Percentiles rank a stretch among this genome's conserved stretches.
Conservation (phyloP, 2,113 vertebrate genomes). For the Greenwoodochromis staneri region DNA sequence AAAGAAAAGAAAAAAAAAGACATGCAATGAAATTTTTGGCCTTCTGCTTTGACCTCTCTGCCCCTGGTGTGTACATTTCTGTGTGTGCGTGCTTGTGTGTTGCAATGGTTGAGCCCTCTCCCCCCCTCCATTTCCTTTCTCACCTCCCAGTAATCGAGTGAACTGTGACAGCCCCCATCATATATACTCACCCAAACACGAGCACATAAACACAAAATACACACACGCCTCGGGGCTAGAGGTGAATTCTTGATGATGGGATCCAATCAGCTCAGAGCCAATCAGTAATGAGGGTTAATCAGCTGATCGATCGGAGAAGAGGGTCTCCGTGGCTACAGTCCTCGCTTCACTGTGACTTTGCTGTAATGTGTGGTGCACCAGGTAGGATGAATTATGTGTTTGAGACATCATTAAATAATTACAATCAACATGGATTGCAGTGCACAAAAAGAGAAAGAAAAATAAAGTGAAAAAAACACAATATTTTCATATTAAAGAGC, state of each 20-base stretch:
- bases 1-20: neutral
- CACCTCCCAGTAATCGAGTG: slow-evolving; percentile 67
- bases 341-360: slow-evolving; percentile 69
- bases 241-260: slow-evolving; percentile 79
- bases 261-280: slow-evolving; percentile 82
- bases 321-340: slow-evolving; percentile 9
- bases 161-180: slow-evolving; percentile 54
- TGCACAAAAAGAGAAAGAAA: neutral
- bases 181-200: slow-evolving; percentile 15
- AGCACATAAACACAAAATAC: neutral
- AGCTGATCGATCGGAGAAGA: slow-evolving; percentile 79
- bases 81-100: neutral
- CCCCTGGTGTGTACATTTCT: slow-evolving; percentile 30
- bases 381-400: neutral
- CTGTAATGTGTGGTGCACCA: neutral
- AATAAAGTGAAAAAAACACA: neutral
- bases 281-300: slow-evolving; percentile 89
- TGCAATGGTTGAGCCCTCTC: slow-evolving; percentile 23
- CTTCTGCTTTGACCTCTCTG: slow-evolving; percentile 34
- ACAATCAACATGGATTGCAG: neutral
- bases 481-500: neutral
- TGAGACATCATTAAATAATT: neutral
- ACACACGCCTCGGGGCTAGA: slow-evolving; percentile 66
- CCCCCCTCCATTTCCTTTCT: slow-evolving; percentile 22
- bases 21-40: slow-evolving; percentile 26